Evolutionary conservation across 2,797 vertebrate genomes (phyloP).

Genomic region (Acanthis flammea): DNA sequence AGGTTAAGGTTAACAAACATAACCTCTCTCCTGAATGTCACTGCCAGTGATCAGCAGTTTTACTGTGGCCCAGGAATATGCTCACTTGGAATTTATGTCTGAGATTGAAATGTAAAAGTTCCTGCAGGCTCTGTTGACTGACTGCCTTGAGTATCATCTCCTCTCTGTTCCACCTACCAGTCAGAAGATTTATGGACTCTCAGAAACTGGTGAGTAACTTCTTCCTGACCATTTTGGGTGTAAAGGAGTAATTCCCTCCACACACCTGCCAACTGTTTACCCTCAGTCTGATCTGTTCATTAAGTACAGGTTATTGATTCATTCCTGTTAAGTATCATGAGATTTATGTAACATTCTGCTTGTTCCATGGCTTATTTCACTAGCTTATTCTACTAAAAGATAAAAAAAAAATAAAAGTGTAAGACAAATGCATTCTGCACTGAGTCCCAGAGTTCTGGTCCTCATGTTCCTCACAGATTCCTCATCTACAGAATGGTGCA

Average conservation of each 20-base stretch:
- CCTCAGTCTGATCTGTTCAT: not conserved
- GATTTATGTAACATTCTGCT: not conserved
- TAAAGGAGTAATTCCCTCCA: not conserved
- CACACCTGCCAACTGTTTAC: not conserved
- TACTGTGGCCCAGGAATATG: not conserved
- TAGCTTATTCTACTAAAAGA: not conserved
- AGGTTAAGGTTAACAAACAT: constrained; percentile 31
- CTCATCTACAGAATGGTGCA: not conserved
- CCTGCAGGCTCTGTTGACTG: not conserved
- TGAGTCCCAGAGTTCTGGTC: not conserved
- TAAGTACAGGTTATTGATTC: not conserved
- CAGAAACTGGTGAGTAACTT: not conserved
- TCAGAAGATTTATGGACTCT: not conserved
- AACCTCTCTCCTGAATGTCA: constrained; percentile 32
- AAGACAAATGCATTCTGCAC: not conserved
- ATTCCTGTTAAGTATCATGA: not conserved
- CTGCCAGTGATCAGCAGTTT: not conserved
- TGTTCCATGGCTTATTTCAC: not conserved
- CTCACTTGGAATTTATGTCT: not conserved
- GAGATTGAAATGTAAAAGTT: not conserved
- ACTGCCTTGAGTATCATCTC: not conserved
- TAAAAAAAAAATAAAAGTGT: not conserved
- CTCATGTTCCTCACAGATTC: not conserved
- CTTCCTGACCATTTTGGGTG: not conserved
- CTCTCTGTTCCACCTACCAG: not conserved